Evolutionary conservation across 2,797 vertebrate genomes (phyloP), one percentile per base, ranked within the genome.

Genomic region (Helostoma temminkii): DNA sequence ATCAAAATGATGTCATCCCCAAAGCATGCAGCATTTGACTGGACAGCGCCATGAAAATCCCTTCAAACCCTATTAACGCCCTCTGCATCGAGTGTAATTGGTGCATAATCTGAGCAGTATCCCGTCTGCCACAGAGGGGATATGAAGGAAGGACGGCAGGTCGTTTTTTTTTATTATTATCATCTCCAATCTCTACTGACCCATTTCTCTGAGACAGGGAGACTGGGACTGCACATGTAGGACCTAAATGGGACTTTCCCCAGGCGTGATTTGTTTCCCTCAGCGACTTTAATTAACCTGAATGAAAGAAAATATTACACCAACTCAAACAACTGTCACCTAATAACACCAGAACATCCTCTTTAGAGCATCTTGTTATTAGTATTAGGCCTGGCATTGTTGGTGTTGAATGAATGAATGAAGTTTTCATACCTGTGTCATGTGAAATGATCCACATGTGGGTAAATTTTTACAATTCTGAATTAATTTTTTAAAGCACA

Each of bases 1-100:
- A 89, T 90, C 87, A 83, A 90, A 91, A 93, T 94, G 92, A 94
- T 94, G 92, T 93, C 92, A 94, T 91, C 77, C 50, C 64, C 61
- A 55, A 86, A 81, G 90, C 80, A 90, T 72, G 86, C 79, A 77
- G 89, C 75, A 85, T 89, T 91, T 84, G 85, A 89, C 83, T 81
- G 90, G 90, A 90, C 91, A 86, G 87, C 63, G 46, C 55, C 74
- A 43, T 74, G 75, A 80, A 89, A 93, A 94, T 93, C 92, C 89
- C 61, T 78, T 76, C 73, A 82, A 90, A 84, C 84, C 88, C 82
- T 83, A 88, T 92, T 92, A 92, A 91, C 89, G 53, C 76, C 63
- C 78, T 78, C 76, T 71, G 75, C 28, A 65, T 75, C 32, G 68
- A 81, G 75, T 48, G 57, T 83, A 89, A 92, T 81, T 89, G 88